These are phyloP conservation scores for Pyralis farinalis DNA, from an alignment of 2,888 invertebrate species.

Conservation along the genomic window DNA sequence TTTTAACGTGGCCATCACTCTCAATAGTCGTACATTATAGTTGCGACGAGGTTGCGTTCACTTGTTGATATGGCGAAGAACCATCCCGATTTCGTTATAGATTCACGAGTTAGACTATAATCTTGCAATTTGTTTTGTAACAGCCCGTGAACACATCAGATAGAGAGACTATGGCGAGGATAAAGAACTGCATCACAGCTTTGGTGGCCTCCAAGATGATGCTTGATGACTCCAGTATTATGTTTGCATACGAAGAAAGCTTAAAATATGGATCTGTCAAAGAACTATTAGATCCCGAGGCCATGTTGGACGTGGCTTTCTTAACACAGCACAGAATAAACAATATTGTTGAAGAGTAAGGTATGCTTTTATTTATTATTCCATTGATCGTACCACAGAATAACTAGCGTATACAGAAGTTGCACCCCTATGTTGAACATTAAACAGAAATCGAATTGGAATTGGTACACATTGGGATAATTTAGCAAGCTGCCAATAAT, in stretches of 20 bases:
- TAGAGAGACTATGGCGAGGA: conserved; percentile 92
- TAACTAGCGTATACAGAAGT: no score
- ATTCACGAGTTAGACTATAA: no score
- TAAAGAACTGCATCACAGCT: conserved; percentile 94
- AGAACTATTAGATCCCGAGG: conserved; percentile 91
- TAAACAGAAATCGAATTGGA: no score
- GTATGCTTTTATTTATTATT: conserved; percentile 20
- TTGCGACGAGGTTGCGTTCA: no score
- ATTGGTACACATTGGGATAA: no score
- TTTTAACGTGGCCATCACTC: no score
- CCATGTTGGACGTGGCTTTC: conserved; percentile 91
- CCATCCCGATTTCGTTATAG: no score
- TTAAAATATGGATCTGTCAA: conserved; percentile 87
- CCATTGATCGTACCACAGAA: background rate
- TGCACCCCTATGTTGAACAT: no score
- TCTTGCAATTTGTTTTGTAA: no score
- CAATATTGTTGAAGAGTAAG: conserved; percentile 51
- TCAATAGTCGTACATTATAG: no score
- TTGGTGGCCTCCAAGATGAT: conserved; percentile 93
- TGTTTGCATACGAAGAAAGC: conserved; percentile 95
- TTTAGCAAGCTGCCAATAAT: no score
- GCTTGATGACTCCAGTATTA: conserved; percentile 95
- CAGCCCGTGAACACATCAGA: conserved; percentile 86
- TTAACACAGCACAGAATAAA: conserved; percentile 88
- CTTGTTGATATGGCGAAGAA: no score